Evolutionary conservation across 2,797 vertebrate species (phyloP).

Genomic region (Tenualosa ilisha): DNA sequence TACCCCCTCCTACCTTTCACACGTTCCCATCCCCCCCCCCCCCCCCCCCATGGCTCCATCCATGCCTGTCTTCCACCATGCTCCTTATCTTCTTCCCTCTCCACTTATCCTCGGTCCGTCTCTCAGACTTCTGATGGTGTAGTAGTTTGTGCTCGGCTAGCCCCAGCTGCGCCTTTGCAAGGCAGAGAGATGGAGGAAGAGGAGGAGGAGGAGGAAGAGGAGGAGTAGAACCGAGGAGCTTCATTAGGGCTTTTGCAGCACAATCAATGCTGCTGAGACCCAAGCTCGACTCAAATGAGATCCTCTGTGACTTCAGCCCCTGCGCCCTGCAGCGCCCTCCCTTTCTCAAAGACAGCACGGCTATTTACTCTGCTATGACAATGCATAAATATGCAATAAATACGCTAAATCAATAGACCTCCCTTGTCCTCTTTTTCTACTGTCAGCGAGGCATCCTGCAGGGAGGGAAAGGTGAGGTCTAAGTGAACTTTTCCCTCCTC

Average conservation of each 20-base stretch:
- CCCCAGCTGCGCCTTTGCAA: background rate
- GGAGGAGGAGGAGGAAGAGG: constrained; percentile 39
- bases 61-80: background rate
- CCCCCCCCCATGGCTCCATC: constrained; percentile 45
- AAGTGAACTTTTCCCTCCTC: background rate
- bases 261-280: constrained; percentile 72
- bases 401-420: constrained; percentile 10
- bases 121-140: background rate
- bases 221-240: constrained; percentile 51
- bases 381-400: constrained; percentile 43
- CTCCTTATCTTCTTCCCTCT: background rate
- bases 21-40: background rate
- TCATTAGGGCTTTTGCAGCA: constrained; percentile 70
- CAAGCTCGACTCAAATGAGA: constrained; percentile 70
- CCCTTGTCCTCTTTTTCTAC: background rate
- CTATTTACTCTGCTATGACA: constrained; percentile 56
- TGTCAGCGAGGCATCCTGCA: background rate
- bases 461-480: background rate
- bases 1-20: background rate
- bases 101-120: background rate
- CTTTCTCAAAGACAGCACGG: background rate
- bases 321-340: constrained; percentile 24
- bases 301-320: constrained; percentile 67
- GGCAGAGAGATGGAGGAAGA: constrained; percentile 53
- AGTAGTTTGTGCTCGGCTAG: constrained; percentile 41